Conservation (phyloP, 2,888 invertebrate species). For the Eupithecia subfuscata region DNA sequence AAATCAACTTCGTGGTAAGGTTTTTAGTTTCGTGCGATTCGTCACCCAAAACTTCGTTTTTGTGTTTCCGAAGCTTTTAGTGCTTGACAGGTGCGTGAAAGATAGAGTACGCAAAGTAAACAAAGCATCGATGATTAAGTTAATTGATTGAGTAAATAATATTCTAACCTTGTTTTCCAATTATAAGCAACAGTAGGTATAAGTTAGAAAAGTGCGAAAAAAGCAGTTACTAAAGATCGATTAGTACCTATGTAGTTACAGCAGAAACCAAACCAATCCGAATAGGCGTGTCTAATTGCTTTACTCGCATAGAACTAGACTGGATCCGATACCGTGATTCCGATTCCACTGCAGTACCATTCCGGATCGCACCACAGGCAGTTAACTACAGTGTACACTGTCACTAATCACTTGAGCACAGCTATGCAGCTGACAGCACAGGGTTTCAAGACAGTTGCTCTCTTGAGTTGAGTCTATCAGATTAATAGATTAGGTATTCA, state of each 20-base stretch:
- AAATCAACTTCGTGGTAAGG: neutral
- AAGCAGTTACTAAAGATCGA: neutral
- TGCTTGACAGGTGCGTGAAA: neutral
- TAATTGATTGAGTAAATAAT: neutral
- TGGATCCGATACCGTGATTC: constrained; percentile 33
- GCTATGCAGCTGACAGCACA: constrained; percentile 64
- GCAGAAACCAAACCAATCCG: neutral
- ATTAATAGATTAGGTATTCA: no score
- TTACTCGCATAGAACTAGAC: constrained; percentile 18
- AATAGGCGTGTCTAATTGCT: constrained; percentile 12
- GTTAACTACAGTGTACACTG: constrained; percentile 69
- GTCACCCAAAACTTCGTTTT: neutral
- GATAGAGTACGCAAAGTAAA: neutral
- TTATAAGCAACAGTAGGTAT: neutral
- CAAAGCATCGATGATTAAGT: neutral
- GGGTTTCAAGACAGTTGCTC: constrained; percentile 49
- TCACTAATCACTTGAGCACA: constrained; percentile 66
- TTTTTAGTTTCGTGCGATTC: neutral
- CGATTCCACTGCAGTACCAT: constrained; percentile 31
- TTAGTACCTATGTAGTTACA: neutral
- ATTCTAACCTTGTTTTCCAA: neutral
- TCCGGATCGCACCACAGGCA: constrained; percentile 50
- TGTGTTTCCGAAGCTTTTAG: neutral
- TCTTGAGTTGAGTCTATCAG: constrained; percentile 34
- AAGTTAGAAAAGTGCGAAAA: neutral